Conservation (phyloP, 2,113 vertebrate species). For the Anhinga anhinga region DNA sequence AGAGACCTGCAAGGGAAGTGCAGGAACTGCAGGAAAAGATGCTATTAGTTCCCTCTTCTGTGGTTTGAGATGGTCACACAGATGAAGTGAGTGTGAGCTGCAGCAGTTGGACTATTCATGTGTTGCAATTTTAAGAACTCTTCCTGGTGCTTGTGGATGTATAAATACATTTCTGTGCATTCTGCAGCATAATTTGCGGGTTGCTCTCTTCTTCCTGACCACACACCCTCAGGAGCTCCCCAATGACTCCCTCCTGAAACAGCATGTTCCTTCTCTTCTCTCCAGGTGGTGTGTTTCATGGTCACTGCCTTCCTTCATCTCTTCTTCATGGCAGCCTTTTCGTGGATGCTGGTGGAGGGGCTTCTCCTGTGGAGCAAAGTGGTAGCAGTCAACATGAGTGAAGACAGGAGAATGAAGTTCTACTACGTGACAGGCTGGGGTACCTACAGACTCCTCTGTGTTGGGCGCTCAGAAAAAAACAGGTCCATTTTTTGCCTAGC, state of each 20-base stretch:
- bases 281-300: constrained; percentile 78
- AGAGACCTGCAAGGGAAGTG: neutral
- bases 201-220: neutral
- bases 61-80: neutral
- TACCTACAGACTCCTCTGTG: constrained; percentile 29
- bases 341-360: constrained; percentile 93
- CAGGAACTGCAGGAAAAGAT: neutral
- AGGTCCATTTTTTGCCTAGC: neutral
- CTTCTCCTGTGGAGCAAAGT: constrained; percentile 93
- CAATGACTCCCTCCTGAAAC: neutral
- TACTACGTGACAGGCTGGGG: constrained; percentile 89
- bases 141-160: neutral
- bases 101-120: neutral
- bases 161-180: neutral
- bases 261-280: neutral
- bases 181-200: neutral
- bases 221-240: neutral
- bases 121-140: neutral
- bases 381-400: constrained; percentile 86
- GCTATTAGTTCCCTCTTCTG: neutral
- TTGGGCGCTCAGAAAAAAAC: neutral
- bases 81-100: neutral
- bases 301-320: constrained; percentile 86
- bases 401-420: constrained; percentile 83
- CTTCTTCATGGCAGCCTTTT: constrained; percentile 91